Conservation (phyloP, 2,113 vertebrate species). For the Mungos mungo region DNA sequence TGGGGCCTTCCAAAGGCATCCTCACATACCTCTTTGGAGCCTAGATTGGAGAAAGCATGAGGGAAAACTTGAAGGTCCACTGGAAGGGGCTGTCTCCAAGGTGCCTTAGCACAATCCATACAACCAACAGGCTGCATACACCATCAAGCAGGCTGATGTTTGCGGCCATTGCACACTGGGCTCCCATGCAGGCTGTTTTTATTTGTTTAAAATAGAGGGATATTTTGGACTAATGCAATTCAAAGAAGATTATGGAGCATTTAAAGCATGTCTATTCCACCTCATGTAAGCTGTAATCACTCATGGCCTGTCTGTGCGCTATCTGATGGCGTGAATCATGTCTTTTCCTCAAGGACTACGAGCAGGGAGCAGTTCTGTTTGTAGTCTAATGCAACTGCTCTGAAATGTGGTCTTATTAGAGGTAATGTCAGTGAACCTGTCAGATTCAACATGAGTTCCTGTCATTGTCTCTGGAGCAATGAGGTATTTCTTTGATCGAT, state of each 20-base stretch:
- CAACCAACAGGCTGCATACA: too few relatives aligned
- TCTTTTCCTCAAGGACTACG: not conserved
- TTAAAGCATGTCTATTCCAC: not conserved
- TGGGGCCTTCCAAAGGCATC: too few relatives aligned
- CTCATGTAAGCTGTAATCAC: not conserved
- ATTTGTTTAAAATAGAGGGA: not conserved
- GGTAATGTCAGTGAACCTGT: slow-evolving; percentile 25
- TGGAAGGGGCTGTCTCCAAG: not conserved
- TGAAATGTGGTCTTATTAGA: slow-evolving; percentile 48
- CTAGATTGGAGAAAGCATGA: too few relatives aligned
- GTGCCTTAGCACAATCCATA: too few relatives aligned
- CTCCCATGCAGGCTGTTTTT: not conserved
- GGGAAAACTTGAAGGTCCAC: not conserved
- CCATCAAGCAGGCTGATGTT: too few relatives aligned
- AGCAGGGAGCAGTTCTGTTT: not conserved
- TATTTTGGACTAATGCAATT: not conserved
- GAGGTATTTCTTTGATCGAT: slow-evolving; percentile 32
- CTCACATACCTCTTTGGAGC: too few relatives aligned
- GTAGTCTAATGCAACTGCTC: not conserved
- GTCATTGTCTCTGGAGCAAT: slow-evolving; percentile 23
- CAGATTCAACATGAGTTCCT: slow-evolving; percentile 6
- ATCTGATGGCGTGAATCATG: not conserved
- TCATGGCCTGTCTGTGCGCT: not conserved
- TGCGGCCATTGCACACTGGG: too few relatives aligned
- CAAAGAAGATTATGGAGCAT: not conserved